Evolutionary conservation across 2,888 invertebrate species (phyloP).

Genomic region (Clepsis dumicolana): DNA sequence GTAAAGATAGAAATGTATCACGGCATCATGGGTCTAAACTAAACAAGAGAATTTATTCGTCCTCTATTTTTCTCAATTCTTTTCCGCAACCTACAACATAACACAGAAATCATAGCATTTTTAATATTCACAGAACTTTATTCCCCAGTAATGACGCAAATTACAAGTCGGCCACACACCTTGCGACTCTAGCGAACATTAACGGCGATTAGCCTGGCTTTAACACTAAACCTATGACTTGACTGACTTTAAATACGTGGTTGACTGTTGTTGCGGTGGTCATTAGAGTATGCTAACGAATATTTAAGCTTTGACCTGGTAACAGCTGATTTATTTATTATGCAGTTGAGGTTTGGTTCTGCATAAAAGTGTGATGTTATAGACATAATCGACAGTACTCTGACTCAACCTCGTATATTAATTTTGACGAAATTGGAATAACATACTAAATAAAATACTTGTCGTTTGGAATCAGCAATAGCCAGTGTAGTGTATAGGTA

Average conservation of each 20-base stretch:
- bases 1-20: too few relatives aligned
- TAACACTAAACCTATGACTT: constrained; percentile 34
- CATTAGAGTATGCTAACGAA: constrained; percentile 23
- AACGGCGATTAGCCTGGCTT: constrained; percentile 32
- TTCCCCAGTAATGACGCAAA: constrained; percentile 25
- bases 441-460: too few relatives aligned
- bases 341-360: not conserved
- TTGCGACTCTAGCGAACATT: constrained; percentile 13
- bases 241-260: constrained; percentile 22
- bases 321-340: not conserved
- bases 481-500: too few relatives aligned
- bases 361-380: not conserved
- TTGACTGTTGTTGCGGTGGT: constrained; percentile 20
- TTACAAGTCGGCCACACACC: constrained; percentile 15
- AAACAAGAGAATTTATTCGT: not conserved
- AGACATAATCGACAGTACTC: too few relatives aligned
- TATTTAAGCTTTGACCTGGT: constrained; percentile 5
- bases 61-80: too few relatives aligned
- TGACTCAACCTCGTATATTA: too few relatives aligned
- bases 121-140: not conserved
- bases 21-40: too few relatives aligned
- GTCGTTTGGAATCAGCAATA: too few relatives aligned
- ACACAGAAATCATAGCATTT: not conserved
- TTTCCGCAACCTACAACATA: too few relatives aligned
- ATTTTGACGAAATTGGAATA: too few relatives aligned